Percentiles rank a stretch among this genome's conserved stretches.
Evolutionary conservation across 2,888 invertebrate genomes (phyloP).

Genomic region (Eristalis pertinax): DNA sequence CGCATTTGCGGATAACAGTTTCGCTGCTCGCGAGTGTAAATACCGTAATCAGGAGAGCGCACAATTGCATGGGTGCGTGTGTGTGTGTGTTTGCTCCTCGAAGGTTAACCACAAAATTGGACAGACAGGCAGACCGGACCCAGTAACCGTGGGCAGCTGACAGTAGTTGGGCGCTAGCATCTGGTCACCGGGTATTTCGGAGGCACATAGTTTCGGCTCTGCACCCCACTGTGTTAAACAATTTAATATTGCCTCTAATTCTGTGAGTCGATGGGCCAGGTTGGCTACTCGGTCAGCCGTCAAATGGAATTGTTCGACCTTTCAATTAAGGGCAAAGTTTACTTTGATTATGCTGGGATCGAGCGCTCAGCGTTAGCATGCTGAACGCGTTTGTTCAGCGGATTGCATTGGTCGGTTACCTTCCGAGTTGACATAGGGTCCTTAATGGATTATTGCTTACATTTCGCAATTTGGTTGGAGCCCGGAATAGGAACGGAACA

Average conservation of each 20-base stretch:
- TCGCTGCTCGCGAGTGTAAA: constrained; percentile 22
- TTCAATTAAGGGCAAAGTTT: constrained; percentile 41
- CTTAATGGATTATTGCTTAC: background rate
- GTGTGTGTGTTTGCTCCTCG: background rate
- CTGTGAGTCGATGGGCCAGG: background rate
- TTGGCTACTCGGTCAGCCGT: constrained; percentile 1
- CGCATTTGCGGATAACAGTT: constrained; percentile 46
- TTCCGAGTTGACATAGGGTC: background rate
- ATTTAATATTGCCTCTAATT: constrained; percentile 29
- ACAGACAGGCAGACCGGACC: constrained; percentile 7
- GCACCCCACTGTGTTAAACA: constrained; percentile 6
- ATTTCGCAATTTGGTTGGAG: background rate
- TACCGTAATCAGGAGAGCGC: background rate
- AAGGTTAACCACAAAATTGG: constrained; percentile 49
- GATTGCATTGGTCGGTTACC: background rate
- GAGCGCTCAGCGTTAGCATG: background rate
- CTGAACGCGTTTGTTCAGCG: background rate
- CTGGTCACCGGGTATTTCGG: background rate
- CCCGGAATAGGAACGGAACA: background rate
- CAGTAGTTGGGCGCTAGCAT: background rate
- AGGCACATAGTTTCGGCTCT: background rate
- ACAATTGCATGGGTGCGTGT: background rate
- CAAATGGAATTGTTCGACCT: constrained; percentile 32
- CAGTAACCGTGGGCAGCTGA: constrained; percentile 1
- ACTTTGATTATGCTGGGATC: constrained; percentile 24